Evolutionary conservation across 1,140 invertebrate species (phyloP), one percentile per base, ranked within the genome.

Genomic region (Danaus plexippus): DNA sequence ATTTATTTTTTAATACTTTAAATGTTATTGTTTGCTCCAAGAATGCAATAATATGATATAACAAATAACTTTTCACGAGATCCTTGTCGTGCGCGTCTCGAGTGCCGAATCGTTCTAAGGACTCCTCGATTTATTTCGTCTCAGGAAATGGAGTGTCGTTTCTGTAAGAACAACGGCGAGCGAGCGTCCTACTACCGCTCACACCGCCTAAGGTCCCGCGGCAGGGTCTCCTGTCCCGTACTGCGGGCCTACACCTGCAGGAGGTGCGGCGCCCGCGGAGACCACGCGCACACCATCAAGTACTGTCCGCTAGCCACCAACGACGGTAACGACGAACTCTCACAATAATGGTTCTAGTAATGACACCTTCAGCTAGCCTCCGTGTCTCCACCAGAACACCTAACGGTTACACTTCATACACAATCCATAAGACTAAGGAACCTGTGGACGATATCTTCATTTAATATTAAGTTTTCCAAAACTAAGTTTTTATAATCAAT

Each of bases 241-340:
- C 80, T 94, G 56, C 88, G 91, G 58, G 89, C 87, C 7, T 94
- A 92, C 73, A 88, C 82, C 6, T 95, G 93, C 80, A 90, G 89
- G 43, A 90, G 91, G 57, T 96, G 92, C 71, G 88, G 90, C 46
- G 91, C 90, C 6, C 88, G 84, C 15, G 93, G 92, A 1, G 91
- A 94, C 61, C 57, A 71, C 44, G 92, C 94, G 11, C 94, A 95
- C 75, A 95, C 94, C 0, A 71, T 92, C 43, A 93, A 92, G 64
- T 94, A 95, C 69, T 95, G 94, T 77, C 92, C 93, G 13, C 67
- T 85, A 45, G 80, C 80, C 57, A 65, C 73, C 18, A 47, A 50
- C 10, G 66, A 67, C 15, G 76, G 77, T 80, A 41, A 32, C 3
- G 42, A 9, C 11, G 55, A 15, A 42, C 12, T 40, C 42, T 18